Base-by-base conservation (phyloP, 1,140 invertebrate species). In the Pseudomyrmex pallidus region DNA sequence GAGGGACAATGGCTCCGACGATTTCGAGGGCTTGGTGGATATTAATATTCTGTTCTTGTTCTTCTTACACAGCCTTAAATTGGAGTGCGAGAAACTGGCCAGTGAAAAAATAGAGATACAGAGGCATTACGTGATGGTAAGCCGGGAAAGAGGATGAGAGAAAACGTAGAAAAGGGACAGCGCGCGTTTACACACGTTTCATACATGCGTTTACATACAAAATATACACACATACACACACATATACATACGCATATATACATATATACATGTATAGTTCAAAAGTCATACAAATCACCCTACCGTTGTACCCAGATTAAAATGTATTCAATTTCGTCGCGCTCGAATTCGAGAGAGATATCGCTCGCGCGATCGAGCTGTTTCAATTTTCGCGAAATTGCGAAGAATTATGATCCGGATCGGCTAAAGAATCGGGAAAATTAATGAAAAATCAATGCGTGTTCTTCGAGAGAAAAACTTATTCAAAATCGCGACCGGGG, bases 61-160 rank as follows among this genome's bases (percentile, higher is more conserved):
- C 90, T 93, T 84, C 76, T 91, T 90, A 95, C 95, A 89, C 95
- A 97, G 97, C 94, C 96, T 98, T 91, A 98, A 98, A 96, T 95
- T 98, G 95, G 97, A 98, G 96, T 97, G 97, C 95, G 98, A 99
- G 95, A 99, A 99, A 95, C 95, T 99, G 93, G 98, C 97, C 84
- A 98, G 97, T 95, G 99, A 99, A 95, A 99, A 99, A 96, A 99
- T 98, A 88, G 98, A 99, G 96, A 99, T 99, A 97, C 98, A 99
- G 95, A 96, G 98, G 94, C 98, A 99, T 96, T 99, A 99, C 95
- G 98, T 99, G 90, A 99, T 99, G 98, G 98, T 99, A 96, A 97
- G 91, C 91, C 90, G 85, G 62, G 87, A 82, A 35, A 35, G 5
- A 35, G 35, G 90, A 87, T 82, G n/a, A 72, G 48, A 50, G 67